phyloP scores from a whole-genome alignment of 1,140 invertebrate genomes.

The Chlorops oryzae region DNA sequence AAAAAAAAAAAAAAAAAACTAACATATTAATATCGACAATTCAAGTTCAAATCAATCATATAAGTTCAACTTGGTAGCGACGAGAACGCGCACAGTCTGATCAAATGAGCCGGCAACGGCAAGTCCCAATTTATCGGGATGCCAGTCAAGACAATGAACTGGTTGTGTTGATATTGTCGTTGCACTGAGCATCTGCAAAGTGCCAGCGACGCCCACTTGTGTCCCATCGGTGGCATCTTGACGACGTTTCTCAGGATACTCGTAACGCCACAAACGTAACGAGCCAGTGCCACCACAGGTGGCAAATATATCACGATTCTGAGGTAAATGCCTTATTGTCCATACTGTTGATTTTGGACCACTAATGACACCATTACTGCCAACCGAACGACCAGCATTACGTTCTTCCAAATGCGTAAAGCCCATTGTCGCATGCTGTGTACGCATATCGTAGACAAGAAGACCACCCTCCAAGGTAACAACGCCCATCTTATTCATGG shows the following conservation, averaged over 20 bases:
- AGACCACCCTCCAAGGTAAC: slow-evolving; percentile 92
- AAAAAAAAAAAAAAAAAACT: not conserved
- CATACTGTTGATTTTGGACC: slow-evolving; percentile 81
- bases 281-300: slow-evolving; percentile 85
- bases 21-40: not conserved
- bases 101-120: slow-evolving; percentile 87
- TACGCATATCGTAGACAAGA: slow-evolving; percentile 82
- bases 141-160: slow-evolving; percentile 86
- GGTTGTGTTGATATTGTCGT: slow-evolving; percentile 79
- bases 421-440: slow-evolving; percentile 80
- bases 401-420: slow-evolving; percentile 74
- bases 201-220: slow-evolving; percentile 69
- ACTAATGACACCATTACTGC: slow-evolving; percentile 45
- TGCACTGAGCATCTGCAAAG: slow-evolving; percentile 70
- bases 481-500: slow-evolving; percentile 91
- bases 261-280: slow-evolving; percentile 87
- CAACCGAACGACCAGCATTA: slow-evolving; percentile 47
- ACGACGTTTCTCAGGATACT: slow-evolving; percentile 73
- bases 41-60: slow-evolving; percentile 25
- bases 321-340: slow-evolving; percentile 80
- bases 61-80: slow-evolving; percentile 86
- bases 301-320: slow-evolving; percentile 90
- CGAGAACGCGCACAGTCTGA: slow-evolving; percentile 80
- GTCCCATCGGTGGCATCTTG: slow-evolving; percentile 62
- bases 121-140: slow-evolving; percentile 79